These are phyloP conservation scores for Prolemur simus DNA, from an alignment of 2,113 vertebrate species.

Conservation along the genomic window DNA sequence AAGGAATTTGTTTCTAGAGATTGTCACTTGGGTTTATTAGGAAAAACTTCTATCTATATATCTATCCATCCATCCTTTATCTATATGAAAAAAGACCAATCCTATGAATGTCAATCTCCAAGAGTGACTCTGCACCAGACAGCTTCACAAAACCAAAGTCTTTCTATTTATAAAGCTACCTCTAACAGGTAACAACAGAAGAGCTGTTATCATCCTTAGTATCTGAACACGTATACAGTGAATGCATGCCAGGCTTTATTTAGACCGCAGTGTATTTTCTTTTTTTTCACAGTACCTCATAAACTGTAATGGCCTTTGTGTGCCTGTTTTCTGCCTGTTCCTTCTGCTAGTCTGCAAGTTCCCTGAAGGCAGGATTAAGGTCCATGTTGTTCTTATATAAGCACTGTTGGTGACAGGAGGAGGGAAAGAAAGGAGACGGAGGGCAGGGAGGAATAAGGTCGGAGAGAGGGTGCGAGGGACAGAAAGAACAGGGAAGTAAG, in stretches of 20 bases:
- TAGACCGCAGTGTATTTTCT: rapidly evolving
- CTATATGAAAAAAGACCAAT: neutral
- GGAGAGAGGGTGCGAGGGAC: neutral
- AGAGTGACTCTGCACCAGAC: neutral
- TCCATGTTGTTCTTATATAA: neutral
- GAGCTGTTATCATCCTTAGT: neutral
- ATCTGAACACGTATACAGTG: neutral
- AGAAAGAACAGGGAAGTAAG: neutral
- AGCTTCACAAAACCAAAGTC: neutral
- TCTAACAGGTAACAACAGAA: neutral
- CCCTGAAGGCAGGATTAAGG: neutral
- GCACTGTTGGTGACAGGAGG: neutral
- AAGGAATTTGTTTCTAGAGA: neutral
- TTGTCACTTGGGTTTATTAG: neutral
- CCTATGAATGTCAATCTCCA: neutral
- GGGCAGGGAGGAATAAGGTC: neutral
- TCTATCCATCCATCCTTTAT: too few relatives aligned
- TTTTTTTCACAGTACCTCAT: neutral
- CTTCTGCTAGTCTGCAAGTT: neutral
- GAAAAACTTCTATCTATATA: neutral
- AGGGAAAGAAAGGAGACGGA: neutral
- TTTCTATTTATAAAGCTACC: neutral
- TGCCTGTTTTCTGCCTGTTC: too few relatives aligned
- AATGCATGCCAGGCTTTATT: neutral
- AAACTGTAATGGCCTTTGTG: rapidly evolving